These are phyloP conservation scores for Macrosteles quadrilineatus DNA, from an alignment of 1,140 invertebrate genomes.

Conservation along the genomic window DNA sequence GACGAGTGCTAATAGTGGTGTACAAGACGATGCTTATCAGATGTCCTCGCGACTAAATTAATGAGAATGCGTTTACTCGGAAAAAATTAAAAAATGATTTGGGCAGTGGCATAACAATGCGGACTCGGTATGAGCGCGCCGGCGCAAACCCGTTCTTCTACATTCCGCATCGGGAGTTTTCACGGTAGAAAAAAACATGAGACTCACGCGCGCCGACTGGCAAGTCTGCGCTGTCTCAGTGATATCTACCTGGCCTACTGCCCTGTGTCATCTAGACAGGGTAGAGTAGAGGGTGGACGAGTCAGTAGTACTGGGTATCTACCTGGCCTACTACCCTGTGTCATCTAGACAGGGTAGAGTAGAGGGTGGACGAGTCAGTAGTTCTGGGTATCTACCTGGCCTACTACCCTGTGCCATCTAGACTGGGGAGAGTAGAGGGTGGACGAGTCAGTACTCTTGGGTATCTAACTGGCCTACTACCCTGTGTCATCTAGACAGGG, in stretches of 20 bases:
- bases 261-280: not conserved
- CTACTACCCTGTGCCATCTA: no score
- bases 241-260: slow-evolving; percentile 8
- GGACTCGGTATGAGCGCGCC: not conserved
- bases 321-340: no score
- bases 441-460: no score
- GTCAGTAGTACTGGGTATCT: no score
- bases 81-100: slow-evolving; percentile 24
- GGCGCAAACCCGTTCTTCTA: slow-evolving; percentile 21
- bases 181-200: slow-evolving; percentile 13
- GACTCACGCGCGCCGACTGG: not conserved
- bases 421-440: no score
- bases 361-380: no score
- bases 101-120: slow-evolving; percentile 16
- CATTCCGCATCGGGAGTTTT: slow-evolving; percentile 20
- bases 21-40: not conserved
- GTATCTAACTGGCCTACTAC: no score
- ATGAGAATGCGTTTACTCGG: slow-evolving; percentile 10
- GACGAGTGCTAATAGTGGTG: not conserved
- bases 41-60: not conserved
- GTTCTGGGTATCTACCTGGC: no score
- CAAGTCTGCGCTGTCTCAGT: not conserved
- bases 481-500: no score
- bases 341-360: no score
- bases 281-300: no score